Conservation (phyloP, 2,113 vertebrate genomes). For the Falco punctatus region DNA sequence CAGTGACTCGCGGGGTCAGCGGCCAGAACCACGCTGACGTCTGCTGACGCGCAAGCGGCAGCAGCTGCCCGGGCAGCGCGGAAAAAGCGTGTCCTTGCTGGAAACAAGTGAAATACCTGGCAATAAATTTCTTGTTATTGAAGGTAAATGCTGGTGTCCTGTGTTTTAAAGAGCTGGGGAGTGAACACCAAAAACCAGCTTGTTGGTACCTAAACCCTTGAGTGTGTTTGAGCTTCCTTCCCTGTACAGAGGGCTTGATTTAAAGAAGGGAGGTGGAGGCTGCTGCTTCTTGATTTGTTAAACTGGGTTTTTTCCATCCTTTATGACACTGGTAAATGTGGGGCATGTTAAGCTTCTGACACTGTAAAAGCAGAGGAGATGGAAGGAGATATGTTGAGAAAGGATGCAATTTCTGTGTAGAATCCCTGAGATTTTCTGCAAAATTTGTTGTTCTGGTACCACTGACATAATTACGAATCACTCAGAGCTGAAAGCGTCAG, state of each 20-base stretch:
- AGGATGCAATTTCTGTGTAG: not conserved
- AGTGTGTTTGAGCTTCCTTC: not conserved
- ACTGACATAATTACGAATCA: not conserved
- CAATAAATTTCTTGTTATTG: not conserved
- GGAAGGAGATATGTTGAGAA: not conserved
- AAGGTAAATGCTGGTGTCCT: not conserved
- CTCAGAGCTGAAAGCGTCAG: not conserved
- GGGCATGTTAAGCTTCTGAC: fast-evolving
- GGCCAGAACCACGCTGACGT: not conserved
- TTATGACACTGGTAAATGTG: not conserved
- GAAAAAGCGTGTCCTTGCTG: not conserved
- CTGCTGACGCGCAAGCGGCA: not conserved
- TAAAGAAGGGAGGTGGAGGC: fast-evolving
- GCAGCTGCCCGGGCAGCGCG: not conserved
- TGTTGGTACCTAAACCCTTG: not conserved
- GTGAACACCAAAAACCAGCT: fast-evolving
- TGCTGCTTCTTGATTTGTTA: no score
- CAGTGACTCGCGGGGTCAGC: not conserved
- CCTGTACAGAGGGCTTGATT: not conserved
- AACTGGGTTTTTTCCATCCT: not conserved
- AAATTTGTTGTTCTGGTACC: not conserved
- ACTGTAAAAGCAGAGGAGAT: not conserved
- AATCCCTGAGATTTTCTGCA: not conserved
- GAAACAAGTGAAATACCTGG: not conserved
- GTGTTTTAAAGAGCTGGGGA: not conserved